phyloP scores from a whole-genome alignment of 2,113 vertebrate species.

The Prionailurus bengalensis region DNA sequence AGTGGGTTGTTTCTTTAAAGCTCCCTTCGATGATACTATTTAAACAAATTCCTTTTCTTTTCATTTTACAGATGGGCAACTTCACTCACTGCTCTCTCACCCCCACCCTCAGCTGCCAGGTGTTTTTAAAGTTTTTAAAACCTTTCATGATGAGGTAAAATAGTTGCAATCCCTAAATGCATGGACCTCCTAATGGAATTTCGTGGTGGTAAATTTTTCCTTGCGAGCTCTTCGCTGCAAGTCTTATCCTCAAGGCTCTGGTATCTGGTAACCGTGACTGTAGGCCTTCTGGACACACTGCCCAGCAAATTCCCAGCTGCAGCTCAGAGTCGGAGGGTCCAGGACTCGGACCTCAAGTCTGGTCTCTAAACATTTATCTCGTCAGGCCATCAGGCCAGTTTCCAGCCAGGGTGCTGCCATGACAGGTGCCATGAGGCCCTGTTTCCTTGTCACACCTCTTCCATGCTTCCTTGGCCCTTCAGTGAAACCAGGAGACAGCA shows the following conservation, averaged over 20 bases:
- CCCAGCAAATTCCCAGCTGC: neutral
- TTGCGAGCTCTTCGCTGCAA: slow-evolving; percentile 1
- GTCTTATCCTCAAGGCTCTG: neutral
- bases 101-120: neutral
- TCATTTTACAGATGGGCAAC: neutral
- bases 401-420: neutral
- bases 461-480: neutral
- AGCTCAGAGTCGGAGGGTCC: neutral
- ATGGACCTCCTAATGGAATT: slow-evolving; percentile 59
- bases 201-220: slow-evolving; percentile 54
- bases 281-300: neutral
- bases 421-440: neutral
- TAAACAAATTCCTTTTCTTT: neutral
- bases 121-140: slow-evolving; percentile 47
- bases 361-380: neutral
- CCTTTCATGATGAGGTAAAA: slow-evolving; percentile 58
- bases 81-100: neutral
- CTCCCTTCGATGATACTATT: neutral
- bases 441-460: too few species aligned
- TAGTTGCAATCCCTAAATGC: slow-evolving; percentile 56
- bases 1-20: neutral
- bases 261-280: neutral
- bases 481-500: neutral
- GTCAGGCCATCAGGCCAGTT: neutral
- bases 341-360: neutral